Evolutionary conservation across 2,113 vertebrate genomes (phyloP).

Genomic region (Ia io): DNA sequence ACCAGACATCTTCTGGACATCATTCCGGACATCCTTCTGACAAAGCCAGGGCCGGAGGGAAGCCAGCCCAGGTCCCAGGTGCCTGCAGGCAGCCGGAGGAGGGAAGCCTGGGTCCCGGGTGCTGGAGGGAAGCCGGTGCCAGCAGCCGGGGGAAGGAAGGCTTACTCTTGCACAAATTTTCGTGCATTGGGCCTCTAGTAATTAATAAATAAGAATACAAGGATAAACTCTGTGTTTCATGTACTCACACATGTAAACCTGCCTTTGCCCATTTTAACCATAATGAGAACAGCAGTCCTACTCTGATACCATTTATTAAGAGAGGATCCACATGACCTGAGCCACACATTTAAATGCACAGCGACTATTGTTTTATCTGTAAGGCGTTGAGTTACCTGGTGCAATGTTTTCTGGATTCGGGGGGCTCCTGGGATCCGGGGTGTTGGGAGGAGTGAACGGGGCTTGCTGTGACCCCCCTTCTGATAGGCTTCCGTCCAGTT

Average conservation of each 20-base stretch:
- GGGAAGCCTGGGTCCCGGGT: too few relatives aligned
- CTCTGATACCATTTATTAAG: background rate
- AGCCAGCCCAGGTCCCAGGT: too few relatives aligned
- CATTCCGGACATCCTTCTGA: too few relatives aligned
- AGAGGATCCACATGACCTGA: background rate
- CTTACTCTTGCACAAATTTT: too few relatives aligned
- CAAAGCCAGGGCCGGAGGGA: too few relatives aligned
- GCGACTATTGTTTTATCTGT: background rate
- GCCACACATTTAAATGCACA: background rate
- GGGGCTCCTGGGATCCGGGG: conserved; percentile 81
- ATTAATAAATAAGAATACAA: background rate
- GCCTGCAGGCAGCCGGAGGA: too few relatives aligned
- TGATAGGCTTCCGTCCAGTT: conserved; percentile 65
- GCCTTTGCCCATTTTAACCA: background rate
- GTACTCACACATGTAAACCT: background rate
- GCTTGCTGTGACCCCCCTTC: conserved; percentile 79
- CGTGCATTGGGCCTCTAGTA: too few relatives aligned
- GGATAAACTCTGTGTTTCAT: background rate
- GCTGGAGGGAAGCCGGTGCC: too few relatives aligned
- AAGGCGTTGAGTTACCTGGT: conserved; percentile 84
- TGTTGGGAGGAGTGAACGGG: conserved; percentile 84
- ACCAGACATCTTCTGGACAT: too few relatives aligned
- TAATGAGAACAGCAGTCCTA: background rate
- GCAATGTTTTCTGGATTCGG: conserved; percentile 91
- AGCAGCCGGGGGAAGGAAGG: too few relatives aligned